Percentiles rank a stretch among this genome's conserved stretches.
These are phyloP conservation scores for Odiellus spinosus DNA, from an alignment of 2,888 invertebrate genomes.

Conservation along the genomic window DNA sequence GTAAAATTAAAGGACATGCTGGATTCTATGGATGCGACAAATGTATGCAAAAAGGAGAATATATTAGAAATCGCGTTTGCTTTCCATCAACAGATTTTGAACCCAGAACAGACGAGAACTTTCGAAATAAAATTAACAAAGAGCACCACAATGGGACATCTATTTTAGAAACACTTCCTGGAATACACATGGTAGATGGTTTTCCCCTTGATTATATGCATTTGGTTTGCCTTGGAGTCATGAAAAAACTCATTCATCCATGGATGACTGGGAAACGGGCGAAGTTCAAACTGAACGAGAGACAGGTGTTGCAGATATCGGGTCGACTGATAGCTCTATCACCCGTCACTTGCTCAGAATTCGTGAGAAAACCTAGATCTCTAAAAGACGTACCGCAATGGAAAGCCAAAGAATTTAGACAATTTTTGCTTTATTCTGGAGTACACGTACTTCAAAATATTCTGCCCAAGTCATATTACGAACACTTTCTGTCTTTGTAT, in stretches of 20 bases:
- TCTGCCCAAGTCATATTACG: constrained; percentile 14
- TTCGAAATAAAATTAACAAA: constrained; percentile 15
- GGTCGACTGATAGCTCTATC: too few species aligned
- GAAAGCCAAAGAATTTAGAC: constrained; percentile 23
- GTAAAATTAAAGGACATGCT: too few species aligned
- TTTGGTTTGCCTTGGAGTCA: constrained; percentile 23
- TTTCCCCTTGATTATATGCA: constrained; percentile 26
- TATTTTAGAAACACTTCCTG: constrained; percentile 13
- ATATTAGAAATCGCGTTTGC: too few species aligned
- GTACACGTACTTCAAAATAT: constrained; percentile 18
- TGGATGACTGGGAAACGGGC: constrained; percentile 20
- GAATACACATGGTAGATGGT: constrained; percentile 17
- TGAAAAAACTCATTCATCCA: constrained; percentile 21
- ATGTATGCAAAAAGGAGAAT: too few species aligned
- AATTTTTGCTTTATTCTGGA: constrained; percentile 22
- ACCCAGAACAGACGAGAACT: constrained; percentile 14
- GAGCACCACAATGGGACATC: constrained; percentile 18
- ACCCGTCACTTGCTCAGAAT: constrained; percentile 15
- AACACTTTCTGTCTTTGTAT: constrained; percentile 18
- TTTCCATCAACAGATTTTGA: too few species aligned
- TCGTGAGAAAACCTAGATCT: constrained; percentile 21
- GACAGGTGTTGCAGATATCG: too few species aligned
- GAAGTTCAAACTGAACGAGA: too few species aligned
- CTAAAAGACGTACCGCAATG: constrained; percentile 20
- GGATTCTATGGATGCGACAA: too few species aligned